Percentiles rank a stretch among this genome's conserved stretches.
These are phyloP conservation scores for Troides oblongomaculatus DNA, from an alignment of 2,888 invertebrate species.

Conservation along the genomic window DNA sequence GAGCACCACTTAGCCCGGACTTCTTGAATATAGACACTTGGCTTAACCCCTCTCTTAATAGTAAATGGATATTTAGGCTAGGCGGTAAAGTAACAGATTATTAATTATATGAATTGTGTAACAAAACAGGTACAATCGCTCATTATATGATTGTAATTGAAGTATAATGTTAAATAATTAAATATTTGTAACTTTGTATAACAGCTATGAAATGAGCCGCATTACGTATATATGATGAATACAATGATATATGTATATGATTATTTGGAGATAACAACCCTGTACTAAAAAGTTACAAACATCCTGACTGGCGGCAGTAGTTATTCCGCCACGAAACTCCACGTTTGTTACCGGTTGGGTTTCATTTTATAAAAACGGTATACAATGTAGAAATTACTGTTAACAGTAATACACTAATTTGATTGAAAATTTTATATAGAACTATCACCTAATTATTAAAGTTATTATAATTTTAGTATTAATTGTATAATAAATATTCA, in stretches of 20 bases:
- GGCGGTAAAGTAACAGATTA: too few species aligned
- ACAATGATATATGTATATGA: neutral
- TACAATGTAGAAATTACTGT: neutral
- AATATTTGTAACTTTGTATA: too few species aligned
- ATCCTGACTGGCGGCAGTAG: slow-evolving; percentile 7
- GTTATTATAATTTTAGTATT: neutral
- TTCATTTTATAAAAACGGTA: neutral
- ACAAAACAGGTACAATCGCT: too few species aligned
- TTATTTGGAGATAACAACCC: neutral
- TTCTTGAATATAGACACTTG: too few species aligned
- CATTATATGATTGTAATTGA: too few species aligned
- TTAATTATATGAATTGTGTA: too few species aligned
- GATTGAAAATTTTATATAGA: neutral
- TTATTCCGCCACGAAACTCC: slow-evolving; percentile 8
- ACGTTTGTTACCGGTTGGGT: slow-evolving; percentile 1
- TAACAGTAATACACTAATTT: neutral
- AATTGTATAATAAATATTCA: too few species aligned
- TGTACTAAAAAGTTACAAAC: slow-evolving; percentile 8
- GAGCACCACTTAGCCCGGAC: too few species aligned
- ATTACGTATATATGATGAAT: neutral
- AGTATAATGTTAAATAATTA: too few species aligned
- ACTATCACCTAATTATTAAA: neutral
- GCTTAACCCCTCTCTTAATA: too few species aligned
- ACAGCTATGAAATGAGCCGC: too few species aligned
- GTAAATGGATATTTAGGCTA: too few species aligned